Base-by-base conservation (phyloP, 1,140 invertebrate species). In the roundworm (Caenorhabditis elegans) region DNA sequence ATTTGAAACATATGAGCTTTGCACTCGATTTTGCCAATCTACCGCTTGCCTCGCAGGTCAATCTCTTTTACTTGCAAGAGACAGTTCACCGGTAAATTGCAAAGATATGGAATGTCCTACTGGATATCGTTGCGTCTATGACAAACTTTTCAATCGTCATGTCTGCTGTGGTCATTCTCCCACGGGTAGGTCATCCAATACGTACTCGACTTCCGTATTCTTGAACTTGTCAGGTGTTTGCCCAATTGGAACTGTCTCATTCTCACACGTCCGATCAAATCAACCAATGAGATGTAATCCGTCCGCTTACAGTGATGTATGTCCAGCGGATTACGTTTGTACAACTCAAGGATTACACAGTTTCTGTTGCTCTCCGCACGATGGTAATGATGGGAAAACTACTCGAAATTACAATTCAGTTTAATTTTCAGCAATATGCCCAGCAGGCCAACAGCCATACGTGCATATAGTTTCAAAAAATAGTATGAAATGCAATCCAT, bases 151-250 rank as follows among this genome's bases (percentile, higher is more conserved):
- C 48, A 49, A 51, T 36, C 47, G 77, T n/a, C 77, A 78, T 78
- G 77, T 78, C 48, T 78, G 77, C 19, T 78, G 77, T 53, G 77
- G 77, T 39, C 47, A 53, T 24, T 51, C 75, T 77, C 47, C 47
- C 75, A 48, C 75, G 47, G 47, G 47, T 51, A 48, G 34, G 47
- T n/a, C 3, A 15, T 1, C 15, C 15, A 28, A 28, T 8, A 26
- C 22, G 17, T 2, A 3, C 4, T 15, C 5, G 19, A 48, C 22
- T 47, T 49, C 43, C 43, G 24, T 13, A 48, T 28, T 48, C 19
- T 49, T 49, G 17, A 76, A 22, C 36, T 43, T 46, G 46, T 51
- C 47, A 78, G 77, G 77, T 39, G 47, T 51, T 51, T 78, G 77
- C 22, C 77, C 77, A 34, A 39, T 78, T 26, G 77, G 77, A 24